A percentile compares a stretch with the other conserved stretches of the same genome.
phyloP scores from a whole-genome alignment of 2,888 invertebrate genomes.

The Lycaena phlaeas region DNA sequence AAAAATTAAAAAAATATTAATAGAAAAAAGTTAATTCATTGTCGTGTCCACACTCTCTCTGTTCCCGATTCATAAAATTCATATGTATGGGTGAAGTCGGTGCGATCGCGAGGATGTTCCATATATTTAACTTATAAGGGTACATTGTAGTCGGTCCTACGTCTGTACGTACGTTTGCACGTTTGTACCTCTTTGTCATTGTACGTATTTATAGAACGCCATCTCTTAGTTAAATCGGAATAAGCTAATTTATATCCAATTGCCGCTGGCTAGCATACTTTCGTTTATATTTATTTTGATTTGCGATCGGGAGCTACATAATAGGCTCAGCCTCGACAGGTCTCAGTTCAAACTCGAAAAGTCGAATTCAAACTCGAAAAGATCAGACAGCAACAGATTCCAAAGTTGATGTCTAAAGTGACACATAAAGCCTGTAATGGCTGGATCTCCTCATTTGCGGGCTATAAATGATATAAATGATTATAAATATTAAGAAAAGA shows the following conservation, averaged over 20 bases:
- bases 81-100: constrained; percentile 60
- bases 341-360: no score
- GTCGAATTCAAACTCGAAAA: no score
- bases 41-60: constrained; percentile 30
- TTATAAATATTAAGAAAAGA: no score
- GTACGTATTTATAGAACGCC: constrained; percentile 31
- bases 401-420: no score
- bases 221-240: constrained; percentile 28
- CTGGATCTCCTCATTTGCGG: no score
- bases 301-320: no score
- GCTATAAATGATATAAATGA: no score
- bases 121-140: constrained; percentile 57
- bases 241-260: constrained; percentile 31
- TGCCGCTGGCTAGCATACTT: constrained; percentile 19
- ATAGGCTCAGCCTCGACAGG: no score
- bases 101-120: constrained; percentile 44
- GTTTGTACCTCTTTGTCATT: constrained; percentile 32
- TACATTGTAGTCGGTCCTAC: constrained; percentile 42
- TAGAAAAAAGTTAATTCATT: constrained; percentile 13
- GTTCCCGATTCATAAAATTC: constrained; percentile 60
- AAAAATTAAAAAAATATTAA: constrained; percentile 3
- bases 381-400: no score
- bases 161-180: constrained; percentile 26
- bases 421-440: no score
- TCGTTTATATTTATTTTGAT: no score